phyloP scores from a whole-genome alignment of 2,888 invertebrate species.

The Dasysyrphus tricinctus region DNA sequence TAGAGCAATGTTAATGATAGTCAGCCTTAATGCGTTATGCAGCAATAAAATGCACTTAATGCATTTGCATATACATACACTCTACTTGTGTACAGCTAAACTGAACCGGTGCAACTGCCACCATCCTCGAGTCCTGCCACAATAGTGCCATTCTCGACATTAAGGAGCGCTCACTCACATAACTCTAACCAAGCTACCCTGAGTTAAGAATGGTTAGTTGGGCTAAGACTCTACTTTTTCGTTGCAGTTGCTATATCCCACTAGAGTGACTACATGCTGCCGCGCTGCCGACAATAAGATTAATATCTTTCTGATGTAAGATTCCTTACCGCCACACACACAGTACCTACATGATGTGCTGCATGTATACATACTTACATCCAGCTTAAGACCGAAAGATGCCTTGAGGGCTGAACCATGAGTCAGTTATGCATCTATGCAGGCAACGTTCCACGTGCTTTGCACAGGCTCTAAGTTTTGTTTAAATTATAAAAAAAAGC shows the following conservation, averaged over 20 bases:
- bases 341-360: conserved; percentile 15
- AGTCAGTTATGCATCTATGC: conserved; percentile 40
- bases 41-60: conserved; percentile 81
- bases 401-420: conserved; percentile 23
- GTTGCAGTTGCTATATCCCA: neutral
- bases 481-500: neutral
- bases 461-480: conserved; percentile 15
- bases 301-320: conserved; percentile 73
- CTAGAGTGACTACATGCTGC: conserved; percentile 38
- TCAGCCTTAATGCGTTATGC: conserved; percentile 76
- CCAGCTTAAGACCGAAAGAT: conserved; percentile 28
- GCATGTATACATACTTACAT: neutral
- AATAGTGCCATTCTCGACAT: conserved; percentile 40
- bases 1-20: conserved; percentile 56
- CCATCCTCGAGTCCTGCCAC: conserved; percentile 19
- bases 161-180: conserved; percentile 58
- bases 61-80: conserved; percentile 67
- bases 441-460: conserved; percentile 23
- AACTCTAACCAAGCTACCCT: conserved; percentile 20
- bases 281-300: conserved; percentile 70
- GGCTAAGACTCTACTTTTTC: conserved; percentile 16
- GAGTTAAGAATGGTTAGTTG: conserved; percentile 42
- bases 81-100: conserved; percentile 3
- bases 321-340: conserved; percentile 67
- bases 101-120: conserved; percentile 34